Evolutionary conservation across 2,888 invertebrate genomes (phyloP), one percentile per base, ranked within the genome.

Genomic region (Sericinus montela): DNA sequence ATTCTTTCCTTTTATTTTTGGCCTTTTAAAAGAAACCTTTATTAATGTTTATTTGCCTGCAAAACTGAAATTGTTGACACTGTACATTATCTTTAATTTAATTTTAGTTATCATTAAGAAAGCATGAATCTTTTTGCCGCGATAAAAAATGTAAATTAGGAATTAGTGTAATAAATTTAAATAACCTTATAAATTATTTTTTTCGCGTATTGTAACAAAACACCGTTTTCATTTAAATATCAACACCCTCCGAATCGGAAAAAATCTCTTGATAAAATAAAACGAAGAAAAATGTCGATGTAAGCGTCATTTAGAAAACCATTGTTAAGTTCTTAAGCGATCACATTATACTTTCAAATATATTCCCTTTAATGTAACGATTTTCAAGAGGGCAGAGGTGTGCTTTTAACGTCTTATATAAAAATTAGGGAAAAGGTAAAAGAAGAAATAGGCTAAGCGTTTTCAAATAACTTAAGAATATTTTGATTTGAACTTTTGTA

Each of bases 261-360:
- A 19, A 32, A 25, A 25, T 25, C 3, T n/a, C 1, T n/a, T 6
- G 10, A 0, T 32, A 11, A n/a, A 32, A 32, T 11, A 32, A 3
- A 32, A 10, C 6, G 11, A 32, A 32, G 32, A 23, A 28, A 41
- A 41, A 35, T 35, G 36, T 13, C 4, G n/a, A 36, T 36, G 14
- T 37, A 39, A 35, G 44, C 28, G 39, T 16, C 37, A 19, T 49
- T 34, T 34, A 35, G 30, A 44, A 51, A 48, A 48, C 50, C 45
- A 51, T 48, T 52, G 48, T 52, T 48, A 51, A 45, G 43, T 52
- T 45, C 42, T 52, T 40, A 48, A 50, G 40, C 50, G 34, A 16
- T 34, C 52, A 35, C 51, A 52, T 55, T 55, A 52, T 40, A 52
- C 52, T 52, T 55, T 48, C 45, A 52, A 55, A 55, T 52, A 51